Evolutionary conservation across 2,797 vertebrate species (phyloP).

Genomic region (Myoxocephalus aenaeus): DNA sequence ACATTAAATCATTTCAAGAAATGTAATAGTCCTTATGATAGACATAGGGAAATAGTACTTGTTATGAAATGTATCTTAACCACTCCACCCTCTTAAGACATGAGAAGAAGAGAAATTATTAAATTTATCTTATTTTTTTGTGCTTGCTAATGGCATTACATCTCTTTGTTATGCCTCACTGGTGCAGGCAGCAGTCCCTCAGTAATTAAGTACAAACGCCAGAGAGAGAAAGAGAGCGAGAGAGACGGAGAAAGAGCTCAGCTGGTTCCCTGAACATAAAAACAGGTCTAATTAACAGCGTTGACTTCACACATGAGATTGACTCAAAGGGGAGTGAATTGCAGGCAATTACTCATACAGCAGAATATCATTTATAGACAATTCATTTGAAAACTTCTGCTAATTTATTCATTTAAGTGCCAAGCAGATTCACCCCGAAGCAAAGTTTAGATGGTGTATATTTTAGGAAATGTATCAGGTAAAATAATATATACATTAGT

Average conservation of each 20-base stretch:
- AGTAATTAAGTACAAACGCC: constrained; percentile 85
- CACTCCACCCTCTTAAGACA: constrained; percentile 61
- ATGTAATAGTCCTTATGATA: constrained; percentile 27
- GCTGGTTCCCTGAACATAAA: constrained; percentile 83
- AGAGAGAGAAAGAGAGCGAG: constrained; percentile 69
- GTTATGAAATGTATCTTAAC: constrained; percentile 53
- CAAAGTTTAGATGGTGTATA: constrained; percentile 34
- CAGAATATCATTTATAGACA: constrained; percentile 80
- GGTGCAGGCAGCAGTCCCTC: constrained; percentile 81
- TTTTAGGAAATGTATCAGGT: constrained; percentile 34
- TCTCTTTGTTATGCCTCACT: constrained; percentile 82
- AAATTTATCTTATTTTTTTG: constrained; percentile 60
- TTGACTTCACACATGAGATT: constrained; percentile 85
- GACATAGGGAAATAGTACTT: constrained; percentile 39
- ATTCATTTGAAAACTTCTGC: constrained; percentile 72
- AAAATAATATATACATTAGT: constrained; percentile 23
- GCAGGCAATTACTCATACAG: constrained; percentile 81
- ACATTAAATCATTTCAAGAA: constrained; percentile 18
- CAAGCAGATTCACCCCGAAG: constrained; percentile 31
- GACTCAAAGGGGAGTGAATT: constrained; percentile 84
- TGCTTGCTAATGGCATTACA: constrained; percentile 80
- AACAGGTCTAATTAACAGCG: constrained; percentile 85
- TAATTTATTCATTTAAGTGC: constrained; percentile 60
- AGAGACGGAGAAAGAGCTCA: constrained; percentile 76
- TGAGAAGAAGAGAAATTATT: constrained; percentile 68